Evolutionary conservation across 1,140 invertebrate species (phyloP), one percentile per base, ranked within the genome.

Genomic region (Streblospio benedicti): DNA sequence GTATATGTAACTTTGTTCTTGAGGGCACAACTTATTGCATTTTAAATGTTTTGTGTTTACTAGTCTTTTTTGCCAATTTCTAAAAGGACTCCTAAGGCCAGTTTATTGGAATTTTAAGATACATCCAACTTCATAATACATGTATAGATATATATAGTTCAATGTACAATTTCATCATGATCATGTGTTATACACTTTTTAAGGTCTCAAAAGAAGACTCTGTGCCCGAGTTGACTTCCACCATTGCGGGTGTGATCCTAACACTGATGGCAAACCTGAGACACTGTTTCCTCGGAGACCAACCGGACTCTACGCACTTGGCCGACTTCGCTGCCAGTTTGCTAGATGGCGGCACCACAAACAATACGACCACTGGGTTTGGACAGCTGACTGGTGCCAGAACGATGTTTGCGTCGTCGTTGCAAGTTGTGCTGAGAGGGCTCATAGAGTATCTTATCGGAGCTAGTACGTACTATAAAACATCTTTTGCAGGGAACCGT

Each of bases 371-470:
- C 23, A 32, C 28, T 33, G 28, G 20, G 16, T 25, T 16, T n/a
- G 45, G 31, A 5, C n/a, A 56, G 18, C 18, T 23, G 6, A 44
- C 2, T 28, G 65, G 73, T 1, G 69, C 71, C 18, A 64, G 70
- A 16, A 74, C 70, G 16, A 58, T 68, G 33, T 75, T 76, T 65
- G 69, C 71, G 28, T 73, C 78, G 27, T 79, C 79, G n/a, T 64
- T 82, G 4, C 76, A 80, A 57, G 71, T 79, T 20, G 79, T 82
- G n/a, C 67, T 82, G 9, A 74, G 75, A 54, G 78, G 78, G 18
- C 62, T 83, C 5, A 67, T 83, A 25, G 78, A 81, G 35, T 81
- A 82, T 70, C 78, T 83, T 28, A 62, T 81, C 5, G 73, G 71
- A 67, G 78, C 77, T 49, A 78, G 79, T 81, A 61, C 71, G 70